Base-by-base conservation (phyloP, 2,797 vertebrate genomes). In the Sebastes iracundus region DNA sequence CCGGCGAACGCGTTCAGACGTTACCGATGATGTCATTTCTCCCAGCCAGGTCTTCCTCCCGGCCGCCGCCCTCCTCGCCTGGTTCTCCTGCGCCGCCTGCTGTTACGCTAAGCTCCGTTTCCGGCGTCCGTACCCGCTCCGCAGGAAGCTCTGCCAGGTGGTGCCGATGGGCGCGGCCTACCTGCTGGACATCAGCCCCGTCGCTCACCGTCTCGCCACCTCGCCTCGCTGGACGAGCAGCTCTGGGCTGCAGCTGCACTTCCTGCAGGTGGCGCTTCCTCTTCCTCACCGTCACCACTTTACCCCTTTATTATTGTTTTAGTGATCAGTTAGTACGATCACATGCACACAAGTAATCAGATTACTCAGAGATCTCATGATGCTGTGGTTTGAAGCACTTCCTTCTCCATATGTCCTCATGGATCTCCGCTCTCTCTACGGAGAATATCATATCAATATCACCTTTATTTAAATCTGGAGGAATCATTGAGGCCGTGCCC, bases 101-200 rank as follows among this genome's bases (percentile, higher is more conserved):
- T 98, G 97, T 87, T 98, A 96, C 0, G 96, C 96, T 0, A 97
- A 98, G 75, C 95, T 97, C 7, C 91, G 87, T 7, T 97, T 96
- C 87, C 95, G 91, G 3, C 93, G 95, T 6, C 96, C 95, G 0
- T 96, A 97, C 69, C 97, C 96, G 0, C 82, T 96, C 59, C 94
- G 91, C 94, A 95, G 96, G 86, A 98, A 97, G 90, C 85, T 98
- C 59, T 97, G 94, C 74, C 97, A 97, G 79, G 93, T 97, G 80
- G 89, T 97, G 28, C 96, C 96, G 0, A 93, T 96, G 0, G 95
- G 95, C 16, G 86, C 97, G 88, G 97, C 96, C 0, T 98, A 96
- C 87, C 23, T 97, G 83, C 82, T 98, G 76, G 96, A 96, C 86
- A 96, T 98, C 90, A 97, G 96, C 77, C 98, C 97, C 0, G 94